phyloP scores from a whole-genome alignment of 2,113 vertebrate genomes.

The Halcyon senegalensis region DNA sequence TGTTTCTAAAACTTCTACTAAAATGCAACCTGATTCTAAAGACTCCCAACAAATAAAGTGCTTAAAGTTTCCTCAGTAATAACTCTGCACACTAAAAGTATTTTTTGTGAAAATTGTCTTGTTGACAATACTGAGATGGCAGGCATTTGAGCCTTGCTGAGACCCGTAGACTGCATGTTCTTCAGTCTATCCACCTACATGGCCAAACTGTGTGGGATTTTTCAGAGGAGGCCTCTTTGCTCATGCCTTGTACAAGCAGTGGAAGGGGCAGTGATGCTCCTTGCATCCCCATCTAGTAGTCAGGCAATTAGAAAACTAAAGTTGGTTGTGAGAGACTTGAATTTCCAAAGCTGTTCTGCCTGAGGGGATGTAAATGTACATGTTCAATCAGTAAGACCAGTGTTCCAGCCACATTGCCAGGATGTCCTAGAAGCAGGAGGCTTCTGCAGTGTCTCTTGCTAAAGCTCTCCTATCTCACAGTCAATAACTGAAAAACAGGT shows the following conservation, averaged over 20 bases:
- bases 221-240: neutral
- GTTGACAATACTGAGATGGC: neutral
- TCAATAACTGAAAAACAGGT: neutral
- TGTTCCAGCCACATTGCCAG: neutral
- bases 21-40: neutral
- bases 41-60: neutral
- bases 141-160: neutral
- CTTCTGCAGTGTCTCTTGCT: neutral
- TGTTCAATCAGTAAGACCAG: neutral
- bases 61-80: neutral
- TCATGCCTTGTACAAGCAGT: neutral
- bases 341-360: neutral
- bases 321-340: neutral
- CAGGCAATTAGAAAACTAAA: neutral
- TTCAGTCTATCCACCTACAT: neutral
- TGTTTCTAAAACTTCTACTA: neutral
- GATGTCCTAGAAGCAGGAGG: neutral
- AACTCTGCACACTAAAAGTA: neutral
- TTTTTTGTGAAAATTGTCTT: neutral
- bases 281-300: neutral
- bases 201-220: accelerated
- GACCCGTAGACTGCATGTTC: accelerated
- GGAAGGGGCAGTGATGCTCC: neutral
- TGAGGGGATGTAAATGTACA: neutral
- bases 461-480: neutral